Percentiles rank a stretch among this genome's conserved stretches.
phyloP scores from a whole-genome alignment of 2,113 vertebrate genomes.

The Isurus oxyrinchus region DNA sequence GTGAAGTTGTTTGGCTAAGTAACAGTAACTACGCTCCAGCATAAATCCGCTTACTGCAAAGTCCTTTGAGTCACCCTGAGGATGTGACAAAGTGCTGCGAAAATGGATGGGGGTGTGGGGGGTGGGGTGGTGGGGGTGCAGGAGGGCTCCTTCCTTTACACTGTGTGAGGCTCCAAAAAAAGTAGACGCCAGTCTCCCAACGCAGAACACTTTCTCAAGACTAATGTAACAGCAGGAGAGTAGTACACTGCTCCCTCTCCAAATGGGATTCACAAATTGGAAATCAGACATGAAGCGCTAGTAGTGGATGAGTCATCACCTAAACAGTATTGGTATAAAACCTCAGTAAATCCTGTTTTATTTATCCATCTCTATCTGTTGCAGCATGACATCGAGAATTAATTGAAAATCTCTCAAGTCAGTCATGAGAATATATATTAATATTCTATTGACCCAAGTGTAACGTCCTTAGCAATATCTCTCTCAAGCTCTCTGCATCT shows the following conservation, averaged over 20 bases:
- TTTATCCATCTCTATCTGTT: not conserved
- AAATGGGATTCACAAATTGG: not conserved
- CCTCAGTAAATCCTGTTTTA: not conserved
- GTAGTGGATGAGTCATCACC: not conserved
- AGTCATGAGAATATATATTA: not conserved
- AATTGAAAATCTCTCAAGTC: constrained; percentile 8
- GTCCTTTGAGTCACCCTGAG: not conserved
- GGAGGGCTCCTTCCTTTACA: not conserved
- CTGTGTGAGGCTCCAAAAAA: not conserved
- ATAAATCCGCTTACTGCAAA: not conserved
- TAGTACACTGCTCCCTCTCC: too few species aligned
- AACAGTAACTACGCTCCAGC: not conserved
- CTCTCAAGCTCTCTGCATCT: not conserved
- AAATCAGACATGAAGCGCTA: not conserved
- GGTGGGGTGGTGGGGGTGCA: too few species aligned
- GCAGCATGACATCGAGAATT: not conserved
- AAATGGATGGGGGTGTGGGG: not conserved
- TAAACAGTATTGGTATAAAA: not conserved
- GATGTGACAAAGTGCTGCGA: not conserved
- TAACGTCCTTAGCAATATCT: not conserved
- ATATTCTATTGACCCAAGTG: not conserved
- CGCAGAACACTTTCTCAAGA: too few species aligned
- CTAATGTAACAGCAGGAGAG: too few species aligned
- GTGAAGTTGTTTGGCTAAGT: too few species aligned
- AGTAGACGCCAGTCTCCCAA: not conserved